These are phyloP conservation scores for Vultur gryphus DNA, from an alignment of 2,797 vertebrate species.

Conservation along the genomic window DNA sequence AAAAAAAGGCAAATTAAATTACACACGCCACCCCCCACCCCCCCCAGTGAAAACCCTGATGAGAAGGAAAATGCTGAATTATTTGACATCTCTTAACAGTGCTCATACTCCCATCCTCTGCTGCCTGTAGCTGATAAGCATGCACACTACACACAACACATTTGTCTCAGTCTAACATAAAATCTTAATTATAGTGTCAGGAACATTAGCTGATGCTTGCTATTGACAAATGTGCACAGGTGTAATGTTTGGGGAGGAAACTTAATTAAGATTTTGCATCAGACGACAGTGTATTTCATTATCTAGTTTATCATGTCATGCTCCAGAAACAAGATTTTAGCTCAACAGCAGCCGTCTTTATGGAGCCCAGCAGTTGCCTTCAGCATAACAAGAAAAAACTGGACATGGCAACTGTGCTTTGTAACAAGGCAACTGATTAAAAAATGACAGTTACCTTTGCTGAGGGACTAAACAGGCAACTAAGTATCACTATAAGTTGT, in stretches of 20 bases:
- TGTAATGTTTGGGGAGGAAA: constrained; percentile 29
- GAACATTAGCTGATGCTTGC: background rate
- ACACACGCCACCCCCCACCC: background rate
- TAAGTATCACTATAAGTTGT: background rate
- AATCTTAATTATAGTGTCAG: background rate
- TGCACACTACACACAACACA: background rate
- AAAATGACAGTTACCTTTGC: background rate
- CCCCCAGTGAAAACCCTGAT: background rate
- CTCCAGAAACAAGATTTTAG: background rate
- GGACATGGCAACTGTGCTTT: background rate
- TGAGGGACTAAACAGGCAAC: background rate
- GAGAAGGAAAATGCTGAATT: background rate
- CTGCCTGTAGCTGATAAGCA: background rate
- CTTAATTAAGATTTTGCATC: constrained; percentile 13
- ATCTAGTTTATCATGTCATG: background rate
- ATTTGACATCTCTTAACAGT: background rate
- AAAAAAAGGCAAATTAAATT: background rate
- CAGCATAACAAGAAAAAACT: background rate
- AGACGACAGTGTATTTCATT: background rate
- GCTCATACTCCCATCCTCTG: background rate
- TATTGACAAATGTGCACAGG: constrained; percentile 6
- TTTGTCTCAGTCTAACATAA: background rate
- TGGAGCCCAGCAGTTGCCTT: background rate
- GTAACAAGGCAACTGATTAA: background rate
- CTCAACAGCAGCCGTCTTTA: background rate